Evolutionary conservation across 2,797 vertebrate species (phyloP).

Genomic region (Ibycter americanus): DNA sequence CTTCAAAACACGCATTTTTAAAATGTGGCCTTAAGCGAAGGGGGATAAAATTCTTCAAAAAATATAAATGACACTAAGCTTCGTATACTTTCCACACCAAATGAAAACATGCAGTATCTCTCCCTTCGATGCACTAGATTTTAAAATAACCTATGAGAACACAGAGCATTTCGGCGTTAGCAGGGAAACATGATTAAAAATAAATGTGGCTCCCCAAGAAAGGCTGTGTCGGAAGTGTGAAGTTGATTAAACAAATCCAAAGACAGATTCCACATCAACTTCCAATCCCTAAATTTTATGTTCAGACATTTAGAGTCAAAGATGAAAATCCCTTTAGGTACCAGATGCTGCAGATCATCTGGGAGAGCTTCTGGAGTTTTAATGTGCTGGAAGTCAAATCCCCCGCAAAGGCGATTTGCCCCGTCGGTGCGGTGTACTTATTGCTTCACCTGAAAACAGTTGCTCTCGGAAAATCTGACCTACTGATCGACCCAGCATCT

Average conservation of each 20-base stretch:
- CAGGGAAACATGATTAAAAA: slow-evolving; percentile 69
- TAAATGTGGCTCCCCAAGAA: slow-evolving; percentile 63
- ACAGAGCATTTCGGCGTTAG: neutral
- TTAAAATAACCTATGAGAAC: slow-evolving; percentile 54
- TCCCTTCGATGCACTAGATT: slow-evolving; percentile 5
- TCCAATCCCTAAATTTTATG: slow-evolving; percentile 85
- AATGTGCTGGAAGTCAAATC: slow-evolving; percentile 83
- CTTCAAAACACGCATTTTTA: slow-evolving; percentile 32
- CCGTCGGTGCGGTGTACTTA: slow-evolving; percentile 76
- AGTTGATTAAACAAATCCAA: slow-evolving; percentile 80
- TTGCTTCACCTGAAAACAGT: slow-evolving; percentile 84
- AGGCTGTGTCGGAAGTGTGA: slow-evolving; percentile 67
- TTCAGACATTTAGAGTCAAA: slow-evolving; percentile 82
- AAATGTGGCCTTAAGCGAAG: neutral
- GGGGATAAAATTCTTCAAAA: slow-evolving; percentile 6
- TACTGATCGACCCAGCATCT: slow-evolving; percentile 76
- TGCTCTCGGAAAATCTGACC: slow-evolving; percentile 79
- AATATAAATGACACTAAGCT: slow-evolving; percentile 43
- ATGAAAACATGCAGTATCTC: slow-evolving; percentile 5
- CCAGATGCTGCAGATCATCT: slow-evolving; percentile 85
- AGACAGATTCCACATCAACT: slow-evolving; percentile 85
- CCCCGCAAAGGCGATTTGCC: slow-evolving; percentile 82
- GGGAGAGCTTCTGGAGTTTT: slow-evolving; percentile 81
- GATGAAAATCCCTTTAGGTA: slow-evolving; percentile 87
- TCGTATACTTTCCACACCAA: neutral